phyloP scores from a whole-genome alignment of 2,113 vertebrate species.

The Empidonax alnorum region DNA sequence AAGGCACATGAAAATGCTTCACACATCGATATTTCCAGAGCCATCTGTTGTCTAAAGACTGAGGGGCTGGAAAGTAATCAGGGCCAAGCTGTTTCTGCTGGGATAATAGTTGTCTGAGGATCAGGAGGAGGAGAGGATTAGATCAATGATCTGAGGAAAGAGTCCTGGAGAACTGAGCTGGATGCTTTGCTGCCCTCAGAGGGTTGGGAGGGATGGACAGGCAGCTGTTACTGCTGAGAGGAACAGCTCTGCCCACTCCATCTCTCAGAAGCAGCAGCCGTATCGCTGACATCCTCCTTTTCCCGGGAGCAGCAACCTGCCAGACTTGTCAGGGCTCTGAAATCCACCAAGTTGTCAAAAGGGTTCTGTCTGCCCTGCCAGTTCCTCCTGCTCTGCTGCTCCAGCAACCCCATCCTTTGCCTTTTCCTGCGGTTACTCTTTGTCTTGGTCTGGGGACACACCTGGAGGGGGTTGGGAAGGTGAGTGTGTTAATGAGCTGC shows the following conservation, averaged over 20 bases:
- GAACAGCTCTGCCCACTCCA: not conserved
- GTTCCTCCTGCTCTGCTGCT: not conserved
- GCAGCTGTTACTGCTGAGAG: not conserved
- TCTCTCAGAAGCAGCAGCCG: not conserved
- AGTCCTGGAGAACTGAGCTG: not conserved
- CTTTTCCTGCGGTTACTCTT: not conserved
- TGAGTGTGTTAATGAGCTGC: not conserved
- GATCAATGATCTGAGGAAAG: constrained; percentile 3
- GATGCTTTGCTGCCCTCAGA: not conserved
- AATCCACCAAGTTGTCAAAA: fast-evolving
- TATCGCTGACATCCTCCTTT: not conserved
- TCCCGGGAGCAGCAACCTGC: not conserved
- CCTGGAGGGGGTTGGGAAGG: not conserved
- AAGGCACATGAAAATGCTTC: constrained; percentile 12
- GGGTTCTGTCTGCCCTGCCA: not conserved
- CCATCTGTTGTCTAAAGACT: constrained; percentile 52
- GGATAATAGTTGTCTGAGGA: not conserved
- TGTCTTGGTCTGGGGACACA: not conserved
- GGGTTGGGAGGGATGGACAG: not conserved
- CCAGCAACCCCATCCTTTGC: not conserved
- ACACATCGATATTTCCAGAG: not conserved
- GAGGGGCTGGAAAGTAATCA: constrained; percentile 38
- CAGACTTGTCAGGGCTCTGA: not conserved
- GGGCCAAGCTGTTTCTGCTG: constrained; percentile 29
- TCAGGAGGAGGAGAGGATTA: not conserved